Evolutionary conservation across 2,888 invertebrate genomes (phyloP).

Genomic region (Lepas anatifera): DNA sequence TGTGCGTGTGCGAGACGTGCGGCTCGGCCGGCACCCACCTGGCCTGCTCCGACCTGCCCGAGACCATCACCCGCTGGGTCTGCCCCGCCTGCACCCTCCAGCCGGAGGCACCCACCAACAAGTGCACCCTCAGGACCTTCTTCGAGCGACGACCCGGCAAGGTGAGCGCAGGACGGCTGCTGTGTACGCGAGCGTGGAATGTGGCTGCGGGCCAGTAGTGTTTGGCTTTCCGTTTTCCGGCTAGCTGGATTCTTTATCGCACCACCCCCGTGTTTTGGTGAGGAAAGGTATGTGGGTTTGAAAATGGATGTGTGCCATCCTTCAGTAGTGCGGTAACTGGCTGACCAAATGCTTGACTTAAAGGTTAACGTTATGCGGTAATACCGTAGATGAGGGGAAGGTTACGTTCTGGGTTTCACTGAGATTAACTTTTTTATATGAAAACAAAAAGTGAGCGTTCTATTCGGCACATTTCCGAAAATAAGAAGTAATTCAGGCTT

Average conservation of each 20-base stretch:
- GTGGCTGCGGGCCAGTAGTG: not conserved
- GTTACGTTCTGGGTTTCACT: no score
- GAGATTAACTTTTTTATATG: no score
- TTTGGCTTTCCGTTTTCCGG: not conserved
- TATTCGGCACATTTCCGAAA: no score
- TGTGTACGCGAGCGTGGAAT: not conserved
- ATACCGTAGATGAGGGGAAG: no score
- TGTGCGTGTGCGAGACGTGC: slow-evolving; percentile 4
- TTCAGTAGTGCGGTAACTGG: no score
- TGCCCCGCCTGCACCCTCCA: not conserved
- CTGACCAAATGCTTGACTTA: no score
- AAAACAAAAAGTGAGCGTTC: no score
- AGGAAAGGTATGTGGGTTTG: no score
- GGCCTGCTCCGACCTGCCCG: not conserved
- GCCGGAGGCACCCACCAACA: not conserved
- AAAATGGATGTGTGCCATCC: no score
- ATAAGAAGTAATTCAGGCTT: no score
- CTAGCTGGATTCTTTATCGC: not conserved
- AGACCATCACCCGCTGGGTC: not conserved
- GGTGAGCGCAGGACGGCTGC: not conserved
- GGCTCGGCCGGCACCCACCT: slow-evolving; percentile 3
- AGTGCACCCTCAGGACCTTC: not conserved
- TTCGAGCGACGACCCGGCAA: not conserved
- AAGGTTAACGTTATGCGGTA: no score
- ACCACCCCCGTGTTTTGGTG: no score